These are phyloP conservation scores for Spatula versicolor DNA, from an alignment of 2,797 vertebrate genomes.

Conservation along the genomic window DNA sequence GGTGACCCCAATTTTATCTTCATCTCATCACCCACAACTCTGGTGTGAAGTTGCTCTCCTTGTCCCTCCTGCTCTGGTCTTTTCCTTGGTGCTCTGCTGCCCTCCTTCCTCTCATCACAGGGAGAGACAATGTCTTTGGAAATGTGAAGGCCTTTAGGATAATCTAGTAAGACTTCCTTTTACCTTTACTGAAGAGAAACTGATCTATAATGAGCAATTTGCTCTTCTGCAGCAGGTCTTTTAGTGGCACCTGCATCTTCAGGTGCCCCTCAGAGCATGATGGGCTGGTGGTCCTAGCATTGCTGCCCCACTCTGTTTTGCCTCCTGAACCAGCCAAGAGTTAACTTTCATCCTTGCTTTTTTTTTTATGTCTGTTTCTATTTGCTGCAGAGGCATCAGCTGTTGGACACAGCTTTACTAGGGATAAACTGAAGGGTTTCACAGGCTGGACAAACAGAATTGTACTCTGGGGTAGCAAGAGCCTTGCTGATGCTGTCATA, in stretches of 20 bases:
- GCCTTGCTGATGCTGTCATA: background rate
- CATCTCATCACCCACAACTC: rapidly evolving
- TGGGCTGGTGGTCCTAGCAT: background rate
- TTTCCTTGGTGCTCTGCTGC: background rate
- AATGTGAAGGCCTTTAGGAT: background rate
- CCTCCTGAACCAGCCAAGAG: background rate
- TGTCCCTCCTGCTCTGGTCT: rapidly evolving
- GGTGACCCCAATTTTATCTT: background rate
- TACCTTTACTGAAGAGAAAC: background rate
- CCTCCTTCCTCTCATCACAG: background rate
- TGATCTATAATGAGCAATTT: background rate
- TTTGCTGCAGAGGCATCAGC: background rate
- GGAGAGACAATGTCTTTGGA: background rate
- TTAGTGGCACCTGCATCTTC: background rate
- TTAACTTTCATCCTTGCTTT: background rate
- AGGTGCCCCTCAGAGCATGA: background rate
- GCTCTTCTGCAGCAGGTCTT: background rate
- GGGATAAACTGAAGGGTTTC: background rate
- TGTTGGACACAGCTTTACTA: background rate
- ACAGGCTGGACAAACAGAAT: background rate
- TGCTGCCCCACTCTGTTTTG: background rate
- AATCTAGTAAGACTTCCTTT: background rate
- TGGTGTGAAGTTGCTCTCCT: background rate
- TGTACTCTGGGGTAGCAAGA: background rate
- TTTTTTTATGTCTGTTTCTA: background rate